A percentile compares a stretch with the other conserved stretches of the same genome.
These are phyloP conservation scores for Sinhomidia bicolor DNA, from an alignment of 2,888 invertebrate species.

Conservation along the genomic window DNA sequence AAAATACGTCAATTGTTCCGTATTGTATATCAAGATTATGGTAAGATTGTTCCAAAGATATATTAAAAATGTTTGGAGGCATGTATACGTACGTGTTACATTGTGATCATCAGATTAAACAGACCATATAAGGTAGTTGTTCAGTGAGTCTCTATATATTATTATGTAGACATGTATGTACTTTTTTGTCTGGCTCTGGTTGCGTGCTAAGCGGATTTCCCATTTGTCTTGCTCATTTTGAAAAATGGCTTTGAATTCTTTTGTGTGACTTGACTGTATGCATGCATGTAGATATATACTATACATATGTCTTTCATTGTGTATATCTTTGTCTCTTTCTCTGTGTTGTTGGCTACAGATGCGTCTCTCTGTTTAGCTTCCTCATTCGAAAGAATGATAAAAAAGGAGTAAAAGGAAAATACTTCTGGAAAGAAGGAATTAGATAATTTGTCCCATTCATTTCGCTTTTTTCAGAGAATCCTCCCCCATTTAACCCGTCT, in stretches of 20 bases:
- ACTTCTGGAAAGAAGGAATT: conserved; percentile 45
- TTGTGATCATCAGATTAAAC: not conserved
- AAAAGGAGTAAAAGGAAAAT: conserved; percentile 19
- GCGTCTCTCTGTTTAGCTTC: not conserved
- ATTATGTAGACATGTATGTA: not conserved
- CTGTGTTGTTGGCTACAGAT: not conserved
- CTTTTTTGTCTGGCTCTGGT: conserved; percentile 33
- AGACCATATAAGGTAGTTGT: no score
- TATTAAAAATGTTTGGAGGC: no score
- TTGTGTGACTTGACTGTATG: conserved; percentile 24
- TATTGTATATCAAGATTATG: not conserved
- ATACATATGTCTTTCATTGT: not conserved
- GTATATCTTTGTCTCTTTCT: conserved; percentile 4
- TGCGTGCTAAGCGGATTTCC: conserved; percentile 61
- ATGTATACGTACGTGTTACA: not conserved
- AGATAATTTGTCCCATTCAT: conserved; percentile 53
- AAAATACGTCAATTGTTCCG: conserved; percentile 40
- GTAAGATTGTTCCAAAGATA: not conserved
- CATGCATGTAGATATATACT: no score
- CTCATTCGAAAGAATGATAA: not conserved
- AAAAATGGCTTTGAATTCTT: conserved; percentile 58
- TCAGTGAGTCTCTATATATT: not conserved
- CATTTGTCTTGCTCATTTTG: conserved; percentile 65
- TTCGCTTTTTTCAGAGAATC: conserved; percentile 5
- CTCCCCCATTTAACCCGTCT: conserved; percentile 19